Evolutionary conservation across 2,113 vertebrate species (phyloP).

Genomic region (Austrofundulus limnaeus): DNA sequence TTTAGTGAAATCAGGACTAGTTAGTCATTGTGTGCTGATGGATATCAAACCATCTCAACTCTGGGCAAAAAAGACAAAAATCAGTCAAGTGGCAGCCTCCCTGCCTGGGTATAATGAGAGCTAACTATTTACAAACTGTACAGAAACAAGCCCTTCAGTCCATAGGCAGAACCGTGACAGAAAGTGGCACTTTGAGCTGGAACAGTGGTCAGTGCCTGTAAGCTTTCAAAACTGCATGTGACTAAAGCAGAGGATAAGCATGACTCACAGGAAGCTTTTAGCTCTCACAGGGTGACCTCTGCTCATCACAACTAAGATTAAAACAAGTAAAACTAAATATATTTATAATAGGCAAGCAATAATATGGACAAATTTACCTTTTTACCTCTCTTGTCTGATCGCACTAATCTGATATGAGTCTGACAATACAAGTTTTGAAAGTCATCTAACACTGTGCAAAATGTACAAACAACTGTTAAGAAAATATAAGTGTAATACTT

Average conservation of each 20-base stretch:
- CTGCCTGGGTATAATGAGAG: neutral
- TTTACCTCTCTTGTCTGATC: too few relatives aligned
- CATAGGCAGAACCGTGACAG: neutral
- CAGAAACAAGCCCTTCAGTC: slow-evolving; percentile 21
- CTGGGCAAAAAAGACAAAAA: slow-evolving; percentile 3
- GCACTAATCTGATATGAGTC: too few relatives aligned
- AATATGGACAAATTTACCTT: too few relatives aligned
- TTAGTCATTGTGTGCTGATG: too few relatives aligned
- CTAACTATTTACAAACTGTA: too few relatives aligned
- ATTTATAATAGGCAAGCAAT: too few relatives aligned
- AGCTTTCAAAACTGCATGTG: slow-evolving; percentile 30
- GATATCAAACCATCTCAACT: neutral
- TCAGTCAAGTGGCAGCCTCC: slow-evolving; percentile 19
- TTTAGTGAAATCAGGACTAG: too few relatives aligned
- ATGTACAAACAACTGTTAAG: too few relatives aligned
- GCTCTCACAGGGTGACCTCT: neutral
- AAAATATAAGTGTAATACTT: too few relatives aligned
- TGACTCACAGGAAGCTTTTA: slow-evolving; percentile 10
- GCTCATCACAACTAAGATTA: neutral
- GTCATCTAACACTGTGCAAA: too few relatives aligned
- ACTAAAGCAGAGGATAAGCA: slow-evolving; percentile 40
- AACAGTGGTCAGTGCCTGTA: neutral
- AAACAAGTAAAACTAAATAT: too few relatives aligned
- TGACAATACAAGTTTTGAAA: too few relatives aligned
- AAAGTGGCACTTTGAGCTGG: neutral